These are phyloP conservation scores for Palloptera scutellata DNA, from an alignment of 2,888 invertebrate genomes.

Conservation along the genomic window DNA sequence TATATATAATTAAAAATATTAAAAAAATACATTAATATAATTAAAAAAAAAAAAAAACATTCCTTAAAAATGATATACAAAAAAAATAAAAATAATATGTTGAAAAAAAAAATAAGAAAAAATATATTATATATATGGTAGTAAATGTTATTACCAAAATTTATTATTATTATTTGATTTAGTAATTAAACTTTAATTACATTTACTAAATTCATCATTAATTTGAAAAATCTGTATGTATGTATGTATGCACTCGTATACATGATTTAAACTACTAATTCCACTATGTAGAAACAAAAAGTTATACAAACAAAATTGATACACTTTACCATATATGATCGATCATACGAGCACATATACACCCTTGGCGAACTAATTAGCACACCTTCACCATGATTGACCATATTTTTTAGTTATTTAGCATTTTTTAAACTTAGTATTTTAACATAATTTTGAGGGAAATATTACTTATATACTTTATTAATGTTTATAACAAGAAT, in stretches of 20 bases:
- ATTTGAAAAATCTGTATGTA: not conserved
- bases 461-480: too few species aligned
- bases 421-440: too few species aligned
- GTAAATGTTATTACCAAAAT: not conserved
- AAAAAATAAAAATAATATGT: not conserved
- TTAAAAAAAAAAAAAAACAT: not conserved
- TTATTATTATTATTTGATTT: too few species aligned
- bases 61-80: not conserved
- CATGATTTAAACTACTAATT: not conserved
- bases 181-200: constrained; percentile 3
- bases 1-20: constrained; percentile 7
- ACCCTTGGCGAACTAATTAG: too few species aligned
- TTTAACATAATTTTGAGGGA: too few species aligned
- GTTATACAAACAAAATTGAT: too few species aligned
- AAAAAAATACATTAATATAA: not conserved
- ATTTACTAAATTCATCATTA: constrained; percentile 25
- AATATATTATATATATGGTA: not conserved
- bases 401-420: too few species aligned
- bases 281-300: not conserved
- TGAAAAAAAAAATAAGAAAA: not conserved
- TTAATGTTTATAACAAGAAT: too few species aligned
- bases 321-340: too few species aligned
- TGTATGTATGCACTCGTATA: not conserved
- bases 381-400: too few species aligned
- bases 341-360: too few species aligned